phyloP scores from a whole-genome alignment of 1,140 invertebrate species.

The Ips typographus region DNA sequence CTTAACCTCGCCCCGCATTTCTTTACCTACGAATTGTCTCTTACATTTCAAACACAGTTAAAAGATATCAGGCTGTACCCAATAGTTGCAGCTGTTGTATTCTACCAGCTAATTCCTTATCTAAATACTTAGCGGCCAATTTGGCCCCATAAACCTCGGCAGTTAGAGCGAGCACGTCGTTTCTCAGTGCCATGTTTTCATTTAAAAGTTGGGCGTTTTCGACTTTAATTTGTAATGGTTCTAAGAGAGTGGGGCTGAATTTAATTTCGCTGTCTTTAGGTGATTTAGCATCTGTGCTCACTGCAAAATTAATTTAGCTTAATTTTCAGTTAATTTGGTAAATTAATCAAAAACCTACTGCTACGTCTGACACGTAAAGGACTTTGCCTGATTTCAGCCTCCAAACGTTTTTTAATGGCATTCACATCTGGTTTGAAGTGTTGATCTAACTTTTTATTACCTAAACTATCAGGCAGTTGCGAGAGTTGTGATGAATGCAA shows the following conservation, averaged over 20 bases:
- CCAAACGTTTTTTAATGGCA: constrained; percentile 51
- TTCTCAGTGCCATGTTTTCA: constrained; percentile 71
- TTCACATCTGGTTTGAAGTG: constrained; percentile 50
- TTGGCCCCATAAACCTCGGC: constrained; percentile 81
- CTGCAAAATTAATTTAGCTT: background rate
- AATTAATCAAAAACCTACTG: constrained; percentile 18
- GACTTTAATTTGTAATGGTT: constrained; percentile 58
- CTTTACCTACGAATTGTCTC: constrained; percentile 53
- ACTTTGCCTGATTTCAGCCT: constrained; percentile 51
- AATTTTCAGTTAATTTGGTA: too few species aligned
- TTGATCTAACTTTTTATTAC: constrained; percentile 51
- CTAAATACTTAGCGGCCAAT: constrained; percentile 81
- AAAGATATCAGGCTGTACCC: constrained; percentile 47
- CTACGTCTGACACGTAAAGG: constrained; percentile 45
- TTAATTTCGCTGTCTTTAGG: constrained; percentile 40
- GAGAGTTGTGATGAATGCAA: constrained; percentile 64
- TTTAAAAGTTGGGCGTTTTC: constrained; percentile 66
- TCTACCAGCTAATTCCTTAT: constrained; percentile 83
- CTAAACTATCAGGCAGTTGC: constrained; percentile 46
- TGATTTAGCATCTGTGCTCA: constrained; percentile 24
- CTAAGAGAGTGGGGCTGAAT: constrained; percentile 47
- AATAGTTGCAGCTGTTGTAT: constrained; percentile 88
- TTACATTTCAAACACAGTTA: background rate
- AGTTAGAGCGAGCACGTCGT: constrained; percentile 71
- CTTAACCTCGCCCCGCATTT: constrained; percentile 73